Conservation (phyloP, 2,888 invertebrate genomes). For the Boloria selene region DNA sequence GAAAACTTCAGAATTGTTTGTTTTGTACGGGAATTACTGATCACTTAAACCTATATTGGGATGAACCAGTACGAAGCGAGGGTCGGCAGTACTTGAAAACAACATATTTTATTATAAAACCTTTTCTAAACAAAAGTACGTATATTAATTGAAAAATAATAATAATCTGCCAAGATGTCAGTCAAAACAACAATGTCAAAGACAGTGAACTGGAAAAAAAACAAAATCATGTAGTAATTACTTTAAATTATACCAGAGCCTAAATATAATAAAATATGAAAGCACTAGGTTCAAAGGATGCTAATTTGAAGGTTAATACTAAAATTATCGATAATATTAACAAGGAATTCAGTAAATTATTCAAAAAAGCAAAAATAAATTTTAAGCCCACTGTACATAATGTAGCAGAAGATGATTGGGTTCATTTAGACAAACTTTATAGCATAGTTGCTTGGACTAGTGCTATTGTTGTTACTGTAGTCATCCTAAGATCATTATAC, state of each 20-base stretch:
- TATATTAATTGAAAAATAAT: background rate
- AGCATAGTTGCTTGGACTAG: constrained; percentile 49
- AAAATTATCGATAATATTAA: background rate
- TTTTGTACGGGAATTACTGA: too few species aligned
- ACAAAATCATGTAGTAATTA: background rate
- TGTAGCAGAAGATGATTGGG: constrained; percentile 13
- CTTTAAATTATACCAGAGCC: background rate
- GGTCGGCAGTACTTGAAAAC: too few species aligned
- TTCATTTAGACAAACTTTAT: constrained; percentile 21
- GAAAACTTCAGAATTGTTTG: too few species aligned
- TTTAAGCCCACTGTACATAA: constrained; percentile 10
- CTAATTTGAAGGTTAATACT: constrained; percentile 3
- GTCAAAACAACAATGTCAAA: constrained; percentile 1
- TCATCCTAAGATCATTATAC: constrained; percentile 54
- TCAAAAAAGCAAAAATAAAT: constrained; percentile 13
- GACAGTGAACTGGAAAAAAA: background rate
- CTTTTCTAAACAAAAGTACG: background rate
- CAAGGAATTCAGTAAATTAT: constrained; percentile 17
- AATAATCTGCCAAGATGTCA: constrained; percentile 1
- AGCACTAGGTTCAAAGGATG: background rate
- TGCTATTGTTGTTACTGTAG: constrained; percentile 46
- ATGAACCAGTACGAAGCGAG: too few species aligned
- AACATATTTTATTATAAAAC: background rate
- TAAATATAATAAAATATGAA: constrained; percentile 31
- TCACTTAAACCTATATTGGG: too few species aligned